These are phyloP conservation scores for Indri indri DNA, from an alignment of 2,113 vertebrate species.

Conservation along the genomic window DNA sequence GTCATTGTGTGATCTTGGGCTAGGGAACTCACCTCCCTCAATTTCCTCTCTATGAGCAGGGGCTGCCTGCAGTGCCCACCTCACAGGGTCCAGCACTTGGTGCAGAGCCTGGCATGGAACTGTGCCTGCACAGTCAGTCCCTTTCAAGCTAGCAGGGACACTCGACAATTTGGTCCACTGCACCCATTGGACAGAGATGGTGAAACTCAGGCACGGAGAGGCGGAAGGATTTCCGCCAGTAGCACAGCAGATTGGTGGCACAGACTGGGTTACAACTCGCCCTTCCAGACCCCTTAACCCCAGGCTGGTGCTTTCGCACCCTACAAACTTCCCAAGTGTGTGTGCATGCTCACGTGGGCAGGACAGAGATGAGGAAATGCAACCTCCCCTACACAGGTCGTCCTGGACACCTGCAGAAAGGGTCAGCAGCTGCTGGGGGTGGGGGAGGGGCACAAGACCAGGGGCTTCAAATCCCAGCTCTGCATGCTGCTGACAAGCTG, in stretches of 20 bases:
- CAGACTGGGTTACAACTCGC: background rate
- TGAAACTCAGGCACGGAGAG: background rate
- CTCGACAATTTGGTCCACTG: background rate
- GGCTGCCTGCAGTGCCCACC: background rate
- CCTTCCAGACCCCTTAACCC: background rate
- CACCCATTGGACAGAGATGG: background rate
- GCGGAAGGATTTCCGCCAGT: background rate
- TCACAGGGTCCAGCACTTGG: background rate
- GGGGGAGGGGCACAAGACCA: background rate
- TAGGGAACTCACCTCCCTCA: background rate
- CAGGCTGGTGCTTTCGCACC: background rate
- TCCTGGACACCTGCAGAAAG: background rate
- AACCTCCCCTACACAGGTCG: background rate
- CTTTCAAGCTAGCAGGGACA: background rate
- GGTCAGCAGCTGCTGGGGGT: background rate
- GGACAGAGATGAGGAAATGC: slow-evolving; percentile 24
- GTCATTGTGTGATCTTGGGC: background rate
- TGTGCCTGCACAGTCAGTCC: background rate
- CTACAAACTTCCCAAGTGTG: background rate
- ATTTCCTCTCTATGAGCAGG: background rate
- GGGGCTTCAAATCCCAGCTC: background rate
- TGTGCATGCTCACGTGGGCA: rapidly evolving
- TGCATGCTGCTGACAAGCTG: background rate
- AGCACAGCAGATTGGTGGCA: background rate
- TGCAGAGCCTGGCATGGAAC: background rate